Percentiles rank a stretch among this genome's conserved stretches.
Conservation (phyloP, 1,140 invertebrate species). For the Triops cancriformis region DNA sequence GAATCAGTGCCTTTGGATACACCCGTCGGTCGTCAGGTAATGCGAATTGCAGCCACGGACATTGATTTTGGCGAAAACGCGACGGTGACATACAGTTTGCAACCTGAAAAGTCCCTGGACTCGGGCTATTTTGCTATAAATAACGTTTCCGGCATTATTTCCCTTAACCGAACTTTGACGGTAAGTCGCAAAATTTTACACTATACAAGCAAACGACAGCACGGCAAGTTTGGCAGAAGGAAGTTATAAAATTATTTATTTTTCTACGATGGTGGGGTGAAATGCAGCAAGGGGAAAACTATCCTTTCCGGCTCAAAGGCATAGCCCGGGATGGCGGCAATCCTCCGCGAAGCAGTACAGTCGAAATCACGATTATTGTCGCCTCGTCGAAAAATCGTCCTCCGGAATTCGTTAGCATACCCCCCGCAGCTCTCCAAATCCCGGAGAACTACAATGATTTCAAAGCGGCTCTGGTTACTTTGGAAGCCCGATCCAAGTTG, state of each 20-base stretch:
- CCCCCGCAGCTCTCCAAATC: slow-evolving; percentile 52
- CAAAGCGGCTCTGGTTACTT: slow-evolving; percentile 52
- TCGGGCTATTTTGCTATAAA: slow-evolving; percentile 66
- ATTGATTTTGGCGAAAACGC: slow-evolving; percentile 79
- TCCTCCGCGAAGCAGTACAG: slow-evolving; percentile 50
- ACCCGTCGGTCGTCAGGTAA: slow-evolving; percentile 57
- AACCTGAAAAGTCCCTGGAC: slow-evolving; percentile 39
- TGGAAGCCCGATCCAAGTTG: slow-evolving; percentile 64
- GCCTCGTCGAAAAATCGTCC: slow-evolving; percentile 81
- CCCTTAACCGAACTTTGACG: slow-evolving; percentile 56
- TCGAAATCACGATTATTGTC: slow-evolving; percentile 68
- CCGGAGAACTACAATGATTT: slow-evolving; percentile 64
- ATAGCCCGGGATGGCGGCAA: slow-evolving; percentile 65
- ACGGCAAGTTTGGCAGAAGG: background rate
- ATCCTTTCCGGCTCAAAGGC: slow-evolving; percentile 61
- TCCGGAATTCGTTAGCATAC: slow-evolving; percentile 55
- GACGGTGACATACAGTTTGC: slow-evolving; percentile 48
- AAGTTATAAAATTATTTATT: background rate
- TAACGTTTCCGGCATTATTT: slow-evolving; percentile 64
- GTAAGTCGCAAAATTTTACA: slow-evolving; percentile 34
- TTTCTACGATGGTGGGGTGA: slow-evolving; percentile 26
- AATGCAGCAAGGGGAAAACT: slow-evolving; percentile 51
- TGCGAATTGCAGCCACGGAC: slow-evolving; percentile 79
- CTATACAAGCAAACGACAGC: background rate
- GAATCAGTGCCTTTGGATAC: slow-evolving; percentile 68